Percentiles rank a stretch among this genome's conserved stretches.
These are phyloP conservation scores for Turdus rufiventris DNA, from an alignment of 2,113 vertebrate species.

Conservation along the genomic window DNA sequence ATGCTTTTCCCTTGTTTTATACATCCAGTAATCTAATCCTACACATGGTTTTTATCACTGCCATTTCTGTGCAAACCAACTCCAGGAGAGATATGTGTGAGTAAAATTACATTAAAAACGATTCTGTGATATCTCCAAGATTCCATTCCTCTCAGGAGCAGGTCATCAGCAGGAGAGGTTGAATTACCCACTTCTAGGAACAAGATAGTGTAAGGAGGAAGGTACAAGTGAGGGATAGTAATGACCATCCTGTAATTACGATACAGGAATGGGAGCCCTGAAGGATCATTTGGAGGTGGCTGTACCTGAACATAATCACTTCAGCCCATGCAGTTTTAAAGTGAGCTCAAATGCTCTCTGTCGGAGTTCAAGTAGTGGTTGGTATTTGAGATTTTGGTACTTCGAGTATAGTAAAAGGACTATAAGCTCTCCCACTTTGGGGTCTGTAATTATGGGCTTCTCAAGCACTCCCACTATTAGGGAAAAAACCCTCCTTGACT, in stretches of 20 bases:
- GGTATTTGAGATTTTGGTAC: not conserved
- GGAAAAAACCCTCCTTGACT: not conserved
- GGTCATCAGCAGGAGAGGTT: not conserved
- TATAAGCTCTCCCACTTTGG: not conserved
- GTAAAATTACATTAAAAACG: not conserved
- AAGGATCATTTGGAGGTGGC: not conserved
- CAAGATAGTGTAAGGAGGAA: not conserved
- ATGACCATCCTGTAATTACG: not conserved
- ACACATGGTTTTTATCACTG: not conserved
- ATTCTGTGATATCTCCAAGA: not conserved
- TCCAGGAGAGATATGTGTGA: not conserved
- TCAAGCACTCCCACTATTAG: not conserved
- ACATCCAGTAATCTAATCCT: not conserved
- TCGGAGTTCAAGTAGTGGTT: not conserved
- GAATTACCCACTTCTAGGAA: not conserved
- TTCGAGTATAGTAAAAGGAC: not conserved
- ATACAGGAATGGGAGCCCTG: not conserved
- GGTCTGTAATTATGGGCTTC: not conserved
- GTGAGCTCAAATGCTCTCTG: not conserved
- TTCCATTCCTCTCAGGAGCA: not conserved
- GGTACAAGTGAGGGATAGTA: not conserved
- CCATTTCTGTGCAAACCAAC: not conserved
- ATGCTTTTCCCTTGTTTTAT: not conserved
- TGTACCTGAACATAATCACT: not conserved
- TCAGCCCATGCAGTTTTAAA: not conserved